Base-by-base conservation (phyloP, 2,113 vertebrate genomes). In the Empidonax traillii region DNA sequence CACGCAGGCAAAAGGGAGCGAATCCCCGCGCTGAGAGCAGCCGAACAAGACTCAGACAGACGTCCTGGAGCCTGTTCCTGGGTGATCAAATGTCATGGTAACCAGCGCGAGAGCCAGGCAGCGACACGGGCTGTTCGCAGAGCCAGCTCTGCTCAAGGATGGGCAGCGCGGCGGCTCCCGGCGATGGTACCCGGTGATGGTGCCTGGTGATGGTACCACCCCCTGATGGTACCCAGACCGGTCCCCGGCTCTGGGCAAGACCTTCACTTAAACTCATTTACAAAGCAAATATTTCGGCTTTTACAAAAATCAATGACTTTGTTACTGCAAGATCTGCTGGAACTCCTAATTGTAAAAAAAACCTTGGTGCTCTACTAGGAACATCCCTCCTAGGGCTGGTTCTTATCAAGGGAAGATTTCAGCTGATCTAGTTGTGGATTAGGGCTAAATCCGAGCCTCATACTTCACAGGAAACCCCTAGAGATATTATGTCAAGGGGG, bases 1-100 rank as follows among this genome's bases (percentile, higher is more conserved):
- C 62, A 39, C 0, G 0, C 33, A 21, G 87, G 90, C 10, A 23
- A 39, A 93, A 21, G 6, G 16, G 44, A 85, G 81, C 81, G 58
- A 84, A 94, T 53, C 44, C 83, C 69, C 28, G 65, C 71, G 28
- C 23, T 0, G 7, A 43, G 73, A 76, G 78, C 92, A 52, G 61
- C 52, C 35, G 47, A 52, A 35, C 17, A 2, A 67, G 91, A 41
- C n/a, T 41, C 93, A 33, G 95, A 24, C 89, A 94, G 91, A 47
- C 43, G 9, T n/a, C 24, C 61, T 18, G 30, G 46, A 94, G 91
- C 69, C 46, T 55, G 65, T 22, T 89, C 51, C 92, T 4, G 93
- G 83, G 11, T 9, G 89, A 91, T 85, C n/a, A 39, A 91, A 53
- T 94, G 95, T 56, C 96, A 97, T 94, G 94, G 94, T 51, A 97